These are phyloP conservation scores for Motacilla tschutschensis DNA, from an alignment of 2,113 vertebrate species.

Conservation along the genomic window DNA sequence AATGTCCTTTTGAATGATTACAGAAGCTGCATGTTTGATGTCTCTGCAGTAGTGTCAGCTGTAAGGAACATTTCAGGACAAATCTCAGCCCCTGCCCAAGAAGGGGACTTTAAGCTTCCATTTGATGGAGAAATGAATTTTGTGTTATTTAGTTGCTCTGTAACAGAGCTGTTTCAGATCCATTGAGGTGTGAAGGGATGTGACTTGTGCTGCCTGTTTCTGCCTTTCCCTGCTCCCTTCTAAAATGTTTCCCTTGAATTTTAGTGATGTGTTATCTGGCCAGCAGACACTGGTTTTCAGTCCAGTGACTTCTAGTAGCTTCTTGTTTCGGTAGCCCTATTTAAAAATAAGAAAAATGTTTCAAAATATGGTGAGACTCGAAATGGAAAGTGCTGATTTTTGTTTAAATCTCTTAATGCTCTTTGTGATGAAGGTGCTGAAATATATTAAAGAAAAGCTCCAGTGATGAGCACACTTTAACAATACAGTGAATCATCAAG, in stretches of 20 bases:
- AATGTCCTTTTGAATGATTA: background rate
- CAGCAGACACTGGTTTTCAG: background rate
- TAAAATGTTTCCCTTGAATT: background rate
- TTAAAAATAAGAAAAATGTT: background rate
- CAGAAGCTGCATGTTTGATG: background rate
- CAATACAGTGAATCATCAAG: background rate
- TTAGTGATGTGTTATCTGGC: background rate
- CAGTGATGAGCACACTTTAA: rapidly evolving
- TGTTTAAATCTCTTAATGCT: background rate
- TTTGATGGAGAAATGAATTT: background rate
- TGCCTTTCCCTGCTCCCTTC: background rate
- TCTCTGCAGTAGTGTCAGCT: background rate
- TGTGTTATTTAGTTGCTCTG: background rate
- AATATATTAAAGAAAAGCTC: background rate
- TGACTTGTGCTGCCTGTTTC: background rate
- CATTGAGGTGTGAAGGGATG: background rate
- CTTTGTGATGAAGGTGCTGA: background rate
- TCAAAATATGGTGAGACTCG: background rate
- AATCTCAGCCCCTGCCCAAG: background rate
- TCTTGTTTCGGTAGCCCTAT: background rate
- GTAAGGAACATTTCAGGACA: background rate
- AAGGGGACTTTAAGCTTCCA: background rate
- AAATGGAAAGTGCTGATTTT: background rate
- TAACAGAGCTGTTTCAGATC: background rate
- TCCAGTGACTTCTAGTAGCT: background rate